Percentiles rank a stretch among this genome's conserved stretches.
phyloP scores from a whole-genome alignment of 1,140 invertebrate species.

The Uloborus diversus region DNA sequence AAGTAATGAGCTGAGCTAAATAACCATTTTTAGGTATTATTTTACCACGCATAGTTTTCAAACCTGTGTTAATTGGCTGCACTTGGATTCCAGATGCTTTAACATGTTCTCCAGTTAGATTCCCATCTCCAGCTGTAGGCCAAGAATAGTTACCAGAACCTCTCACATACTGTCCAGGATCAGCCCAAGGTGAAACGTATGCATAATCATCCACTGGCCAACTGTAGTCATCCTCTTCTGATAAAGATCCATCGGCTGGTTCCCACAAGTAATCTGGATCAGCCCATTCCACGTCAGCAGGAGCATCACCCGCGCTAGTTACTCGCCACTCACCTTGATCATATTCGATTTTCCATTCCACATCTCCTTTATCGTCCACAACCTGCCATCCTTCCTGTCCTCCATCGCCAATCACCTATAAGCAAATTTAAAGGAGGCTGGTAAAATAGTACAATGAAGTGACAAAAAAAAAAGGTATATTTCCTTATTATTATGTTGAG shows the following conservation, averaged over 20 bases:
- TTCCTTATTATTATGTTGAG: no score
- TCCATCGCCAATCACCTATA: constrained; percentile 30
- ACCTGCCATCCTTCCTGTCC: constrained; percentile 46
- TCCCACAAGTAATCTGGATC: constrained; percentile 36
- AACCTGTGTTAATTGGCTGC: no score
- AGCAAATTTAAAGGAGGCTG: no score
- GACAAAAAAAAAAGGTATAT: no score
- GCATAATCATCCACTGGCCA: constrained; percentile 25
- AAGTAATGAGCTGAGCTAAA: no score
- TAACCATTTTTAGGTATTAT: no score
- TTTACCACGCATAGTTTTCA: no score
- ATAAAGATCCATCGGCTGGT: not conserved
- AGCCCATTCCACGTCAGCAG: constrained; percentile 17
- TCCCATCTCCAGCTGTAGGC: not conserved
- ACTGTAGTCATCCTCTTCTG: constrained; percentile 35
- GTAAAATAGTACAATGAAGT: no score
- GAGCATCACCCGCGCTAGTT: constrained; percentile 25
- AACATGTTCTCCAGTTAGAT: not conserved
- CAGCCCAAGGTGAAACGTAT: constrained; percentile 12
- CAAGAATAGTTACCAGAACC: constrained; percentile 19
- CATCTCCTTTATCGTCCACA: constrained; percentile 38
- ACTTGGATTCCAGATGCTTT: no score
- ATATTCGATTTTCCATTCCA: constrained; percentile 45
- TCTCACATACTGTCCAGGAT: not conserved
- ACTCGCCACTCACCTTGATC: constrained; percentile 46